Evolutionary conservation across 1,140 invertebrate genomes (phyloP), one percentile per base, ranked within the genome.

Genomic region (Temnothorax curvispinosus): DNA sequence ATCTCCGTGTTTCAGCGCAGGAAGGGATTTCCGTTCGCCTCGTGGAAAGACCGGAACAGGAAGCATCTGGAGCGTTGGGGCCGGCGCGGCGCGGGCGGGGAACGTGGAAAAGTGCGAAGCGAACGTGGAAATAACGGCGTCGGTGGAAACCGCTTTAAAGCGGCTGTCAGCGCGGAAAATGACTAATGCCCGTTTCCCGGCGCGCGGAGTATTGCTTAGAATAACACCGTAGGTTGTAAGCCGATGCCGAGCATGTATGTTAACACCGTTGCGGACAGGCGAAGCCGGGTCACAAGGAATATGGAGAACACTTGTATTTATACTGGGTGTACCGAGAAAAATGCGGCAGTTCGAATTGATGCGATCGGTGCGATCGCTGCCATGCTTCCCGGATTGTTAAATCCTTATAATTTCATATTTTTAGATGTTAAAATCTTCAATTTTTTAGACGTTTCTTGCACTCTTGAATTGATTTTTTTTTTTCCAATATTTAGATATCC

Each of bases 121-220:
- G 82, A 71, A 78, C 78, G 67, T 80, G 84, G 50, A 90, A 91
- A 91, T 91, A 87, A 88, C 87, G 88, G 85, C 38, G 81, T 81
- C 38, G 77, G 60, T 89, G 71, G 76, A 91, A 91, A 89, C 86
- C 86, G 71, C 72, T 89, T 91, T 91, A 87, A 91, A 91, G 85
- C 81, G 67, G 80, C 88, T 89, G 88, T 91, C 90, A 89, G 85
- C 81, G 74, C 32, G 67, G 75, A 91, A 91, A 91, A 91, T 91
- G 88, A 91, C 89, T 91, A 89, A 91, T 91, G 89, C 86, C 64
- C 78, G 81, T 87, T 91, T 91, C 86, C 71, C 86, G 67, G 54
- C 67, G 64, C 35, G 56, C 76, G 54, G 50, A 72, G 78, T 60
- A 69, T 80, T 81, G 87, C 85, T 91, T 91, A 91, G 85, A 91